Evolutionary conservation across 2,797 vertebrate genomes (phyloP).

Genomic region (Nasua narica): DNA sequence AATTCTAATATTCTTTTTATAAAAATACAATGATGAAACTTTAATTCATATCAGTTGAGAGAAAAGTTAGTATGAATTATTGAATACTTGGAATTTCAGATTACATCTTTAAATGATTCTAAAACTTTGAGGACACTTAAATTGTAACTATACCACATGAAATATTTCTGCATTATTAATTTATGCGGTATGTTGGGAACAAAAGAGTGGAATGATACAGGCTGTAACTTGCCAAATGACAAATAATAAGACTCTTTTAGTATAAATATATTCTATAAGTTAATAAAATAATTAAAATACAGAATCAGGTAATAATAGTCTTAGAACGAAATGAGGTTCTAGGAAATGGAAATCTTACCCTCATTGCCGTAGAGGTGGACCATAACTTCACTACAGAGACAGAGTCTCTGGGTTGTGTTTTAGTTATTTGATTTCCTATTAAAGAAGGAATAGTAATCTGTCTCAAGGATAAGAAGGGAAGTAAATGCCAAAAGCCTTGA

Average conservation of each 20-base stretch:
- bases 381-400: background rate
- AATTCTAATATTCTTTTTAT: background rate
- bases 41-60: background rate
- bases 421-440: background rate
- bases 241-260: background rate
- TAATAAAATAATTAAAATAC: constrained; percentile 18
- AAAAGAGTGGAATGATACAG: background rate
- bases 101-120: background rate
- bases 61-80: constrained; percentile 4
- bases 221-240: background rate
- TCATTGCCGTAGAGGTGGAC: background rate
- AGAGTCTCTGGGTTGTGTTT: background rate
- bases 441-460: background rate
- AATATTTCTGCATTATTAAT: background rate
- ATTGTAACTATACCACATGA: background rate
- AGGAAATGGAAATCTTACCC: background rate
- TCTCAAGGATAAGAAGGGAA: background rate
- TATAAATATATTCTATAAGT: background rate
- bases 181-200: background rate
- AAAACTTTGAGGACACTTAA: constrained; percentile 12
- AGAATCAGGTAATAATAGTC: background rate
- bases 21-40: constrained; percentile 31
- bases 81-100: background rate
- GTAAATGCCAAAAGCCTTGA: background rate
- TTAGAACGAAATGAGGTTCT: background rate